Evolutionary conservation across 2,113 vertebrate genomes (phyloP).

Genomic region (Melanerpes aurifrons): DNA sequence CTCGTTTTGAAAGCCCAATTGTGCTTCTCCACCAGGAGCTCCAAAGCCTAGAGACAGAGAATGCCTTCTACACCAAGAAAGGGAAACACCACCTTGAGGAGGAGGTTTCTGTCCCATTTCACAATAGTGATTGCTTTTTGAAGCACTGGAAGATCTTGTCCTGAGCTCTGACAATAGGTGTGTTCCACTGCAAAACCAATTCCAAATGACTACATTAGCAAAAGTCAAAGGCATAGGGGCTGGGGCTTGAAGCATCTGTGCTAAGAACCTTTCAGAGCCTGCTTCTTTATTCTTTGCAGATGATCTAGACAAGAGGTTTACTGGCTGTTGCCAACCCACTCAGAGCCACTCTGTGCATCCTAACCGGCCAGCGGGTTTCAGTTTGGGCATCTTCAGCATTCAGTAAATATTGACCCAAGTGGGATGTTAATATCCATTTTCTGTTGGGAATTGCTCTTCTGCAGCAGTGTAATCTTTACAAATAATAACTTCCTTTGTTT

Average conservation of each 20-base stretch:
- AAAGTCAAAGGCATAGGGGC: neutral
- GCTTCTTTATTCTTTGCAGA: neutral
- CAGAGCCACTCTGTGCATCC: neutral
- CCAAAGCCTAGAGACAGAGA: neutral
- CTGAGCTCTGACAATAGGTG: neutral
- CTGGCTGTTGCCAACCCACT: neutral
- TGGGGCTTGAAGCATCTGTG: neutral
- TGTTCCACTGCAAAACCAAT: neutral
- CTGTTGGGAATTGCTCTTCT: constrained; percentile 37
- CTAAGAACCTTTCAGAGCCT: neutral
- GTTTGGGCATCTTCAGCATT: neutral
- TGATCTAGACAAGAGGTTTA: neutral
- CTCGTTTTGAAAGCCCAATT: neutral
- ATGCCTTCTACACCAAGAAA: neutral
- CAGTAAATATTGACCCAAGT: constrained; percentile 37
- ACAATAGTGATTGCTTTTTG: neutral
- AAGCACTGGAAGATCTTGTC: neutral
- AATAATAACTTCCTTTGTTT: constrained; percentile 68
- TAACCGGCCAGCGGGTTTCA: neutral
- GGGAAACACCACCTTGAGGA: neutral
- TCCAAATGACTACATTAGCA: neutral
- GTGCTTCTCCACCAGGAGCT: neutral
- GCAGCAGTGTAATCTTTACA: constrained; percentile 44
- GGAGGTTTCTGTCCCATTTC: neutral
- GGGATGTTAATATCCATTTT: constrained; percentile 4